Evolutionary conservation across 2,797 vertebrate genomes (phyloP).

Genomic region (Enteromius anoplus): DNA sequence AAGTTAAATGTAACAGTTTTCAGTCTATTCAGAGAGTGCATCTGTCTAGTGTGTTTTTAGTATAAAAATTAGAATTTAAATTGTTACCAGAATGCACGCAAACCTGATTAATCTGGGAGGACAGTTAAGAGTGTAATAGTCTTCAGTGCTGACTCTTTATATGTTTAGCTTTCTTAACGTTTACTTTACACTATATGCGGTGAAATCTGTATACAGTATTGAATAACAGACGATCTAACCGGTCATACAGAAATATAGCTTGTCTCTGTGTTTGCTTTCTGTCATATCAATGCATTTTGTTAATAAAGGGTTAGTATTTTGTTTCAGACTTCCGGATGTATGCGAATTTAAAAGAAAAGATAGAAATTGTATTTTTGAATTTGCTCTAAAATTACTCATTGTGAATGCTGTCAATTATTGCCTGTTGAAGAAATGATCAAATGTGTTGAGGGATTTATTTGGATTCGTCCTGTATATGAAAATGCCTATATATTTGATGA

Average conservation of each 20-base stretch:
- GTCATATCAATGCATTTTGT: not conserved
- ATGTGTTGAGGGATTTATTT: slow-evolving; percentile 6
- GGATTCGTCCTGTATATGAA: slow-evolving; percentile 5
- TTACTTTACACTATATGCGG: not conserved
- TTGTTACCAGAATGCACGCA: not conserved
- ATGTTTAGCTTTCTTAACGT: not conserved
- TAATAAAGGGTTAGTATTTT: not conserved
- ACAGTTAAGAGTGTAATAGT: not conserved
- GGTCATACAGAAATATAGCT: slow-evolving; percentile 9
- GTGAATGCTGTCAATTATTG: slow-evolving; percentile 4
- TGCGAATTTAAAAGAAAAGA: not conserved
- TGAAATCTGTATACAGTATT: not conserved
- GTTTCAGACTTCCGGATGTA: slow-evolving; percentile 8
- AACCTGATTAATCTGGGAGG: not conserved
- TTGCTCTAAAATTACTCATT: not conserved
- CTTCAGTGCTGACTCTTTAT: not conserved
- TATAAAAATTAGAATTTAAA: not conserved
- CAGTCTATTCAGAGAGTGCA: not conserved
- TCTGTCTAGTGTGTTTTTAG: not conserved
- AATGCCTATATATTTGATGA: not conserved
- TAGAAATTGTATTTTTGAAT: not conserved
- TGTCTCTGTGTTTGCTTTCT: not conserved
- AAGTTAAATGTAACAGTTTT: not conserved
- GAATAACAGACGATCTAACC: not conserved
- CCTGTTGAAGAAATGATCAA: slow-evolving; percentile 20